These are phyloP conservation scores for Coelinius sp. DNA, from an alignment of 2,888 invertebrate species.

Conservation along the genomic window DNA sequence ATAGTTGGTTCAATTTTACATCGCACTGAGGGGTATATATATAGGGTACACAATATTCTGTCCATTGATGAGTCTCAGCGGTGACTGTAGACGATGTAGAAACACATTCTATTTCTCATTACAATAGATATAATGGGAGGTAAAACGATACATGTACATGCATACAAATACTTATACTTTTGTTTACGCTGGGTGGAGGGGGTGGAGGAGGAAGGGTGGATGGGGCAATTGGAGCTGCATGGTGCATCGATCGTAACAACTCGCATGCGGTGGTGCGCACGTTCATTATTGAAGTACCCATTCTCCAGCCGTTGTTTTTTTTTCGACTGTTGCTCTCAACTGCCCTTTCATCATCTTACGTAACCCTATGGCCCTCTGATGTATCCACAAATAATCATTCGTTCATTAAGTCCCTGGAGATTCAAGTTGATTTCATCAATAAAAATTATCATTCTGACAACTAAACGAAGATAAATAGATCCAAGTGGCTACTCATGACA, in stretches of 20 bases:
- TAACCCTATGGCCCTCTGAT: constrained; percentile 35
- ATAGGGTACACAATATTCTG: not conserved
- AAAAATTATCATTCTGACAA: not conserved
- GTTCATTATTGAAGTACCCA: constrained; percentile 66
- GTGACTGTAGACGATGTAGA: not conserved
- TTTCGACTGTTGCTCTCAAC: constrained; percentile 40
- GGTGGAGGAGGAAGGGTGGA: not conserved
- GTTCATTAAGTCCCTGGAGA: not conserved
- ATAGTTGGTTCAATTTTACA: not conserved
- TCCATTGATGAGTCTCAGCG: not conserved
- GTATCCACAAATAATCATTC: constrained; percentile 40
- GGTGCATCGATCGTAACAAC: constrained; percentile 63
- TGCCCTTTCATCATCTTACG: constrained; percentile 40
- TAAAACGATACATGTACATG: constrained; percentile 11
- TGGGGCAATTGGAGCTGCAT: constrained; percentile 46
- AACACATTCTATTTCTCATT: constrained; percentile 5
- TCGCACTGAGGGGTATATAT: not conserved
- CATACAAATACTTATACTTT: not conserved
- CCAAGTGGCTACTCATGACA: too few relatives aligned
- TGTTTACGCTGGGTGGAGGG: not conserved
- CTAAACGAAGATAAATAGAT: not conserved
- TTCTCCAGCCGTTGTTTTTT: constrained; percentile 36
- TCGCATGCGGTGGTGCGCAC: constrained; percentile 60
- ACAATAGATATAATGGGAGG: constrained; percentile 30
- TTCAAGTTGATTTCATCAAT: not conserved